A percentile compares a stretch with the other conserved stretches of the same genome.
phyloP scores from a whole-genome alignment of 2,888 invertebrate genomes.

The Pegoplata infirma region DNA sequence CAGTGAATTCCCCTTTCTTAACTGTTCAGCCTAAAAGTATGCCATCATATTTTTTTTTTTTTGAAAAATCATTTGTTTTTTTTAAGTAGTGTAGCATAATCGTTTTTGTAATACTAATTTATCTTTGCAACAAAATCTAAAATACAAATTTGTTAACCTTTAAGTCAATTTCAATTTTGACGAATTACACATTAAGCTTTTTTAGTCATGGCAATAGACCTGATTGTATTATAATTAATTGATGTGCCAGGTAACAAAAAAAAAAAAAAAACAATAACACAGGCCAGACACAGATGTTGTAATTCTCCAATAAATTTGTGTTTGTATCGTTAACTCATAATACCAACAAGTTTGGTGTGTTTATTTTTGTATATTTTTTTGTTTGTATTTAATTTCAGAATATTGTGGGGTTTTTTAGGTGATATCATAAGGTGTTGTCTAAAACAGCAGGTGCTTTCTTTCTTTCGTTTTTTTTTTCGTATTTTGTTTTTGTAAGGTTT shows the following conservation, averaged over 20 bases:
- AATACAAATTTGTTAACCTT: slow-evolving; percentile 17
- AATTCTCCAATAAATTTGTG: neutral
- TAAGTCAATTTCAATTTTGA: slow-evolving; percentile 9
- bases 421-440: slow-evolving; percentile 32
- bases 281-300: neutral
- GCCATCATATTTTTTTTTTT: neutral
- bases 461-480: slow-evolving; percentile 1
- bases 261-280: neutral
- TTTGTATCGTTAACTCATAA: neutral
- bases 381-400: neutral
- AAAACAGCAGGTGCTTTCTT: slow-evolving; percentile 44
- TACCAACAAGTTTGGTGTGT: neutral
- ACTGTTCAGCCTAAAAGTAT: neutral
- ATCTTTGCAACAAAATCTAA: neutral
- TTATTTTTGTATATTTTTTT: neutral
- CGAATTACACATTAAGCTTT: slow-evolving; percentile 9
- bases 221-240: neutral
- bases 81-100: too few species aligned
- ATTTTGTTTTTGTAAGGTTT: too few species aligned
- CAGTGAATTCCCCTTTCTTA: too few species aligned
- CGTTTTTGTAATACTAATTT: neutral
- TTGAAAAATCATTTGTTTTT: neutral
- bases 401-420: neutral
- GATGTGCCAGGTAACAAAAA: neutral
- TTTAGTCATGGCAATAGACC: neutral